phyloP scores from a whole-genome alignment of 2,888 invertebrate genomes.

The Standfussiana lucernea region DNA sequence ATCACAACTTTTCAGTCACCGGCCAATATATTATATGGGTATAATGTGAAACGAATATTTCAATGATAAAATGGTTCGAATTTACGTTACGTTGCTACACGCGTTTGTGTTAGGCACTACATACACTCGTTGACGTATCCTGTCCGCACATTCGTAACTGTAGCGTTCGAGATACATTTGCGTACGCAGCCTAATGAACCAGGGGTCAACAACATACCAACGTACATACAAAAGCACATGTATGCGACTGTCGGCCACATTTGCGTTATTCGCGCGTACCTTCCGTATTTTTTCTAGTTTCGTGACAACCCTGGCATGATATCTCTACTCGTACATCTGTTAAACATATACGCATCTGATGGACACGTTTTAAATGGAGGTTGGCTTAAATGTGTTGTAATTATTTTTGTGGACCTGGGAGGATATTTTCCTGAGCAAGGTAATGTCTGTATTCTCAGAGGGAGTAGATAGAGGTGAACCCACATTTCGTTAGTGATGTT shows the following conservation, averaged over 20 bases:
- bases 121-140: neutral
- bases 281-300: slow-evolving; percentile 61
- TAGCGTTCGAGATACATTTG: neutral
- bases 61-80: neutral
- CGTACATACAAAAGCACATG: slow-evolving; percentile 26
- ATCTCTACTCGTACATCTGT: slow-evolving; percentile 66
- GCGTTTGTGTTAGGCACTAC: neutral
- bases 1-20: too few species aligned
- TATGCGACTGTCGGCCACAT: slow-evolving; percentile 46
- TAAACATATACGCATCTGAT: slow-evolving; percentile 32
- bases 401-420: neutral
- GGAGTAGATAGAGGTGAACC: neutral
- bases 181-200: slow-evolving; percentile 21
- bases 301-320: slow-evolving; percentile 50
- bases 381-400: slow-evolving; percentile 11
- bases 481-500: neutral
- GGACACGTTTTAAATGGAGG: slow-evolving; percentile 21
- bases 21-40: too few species aligned
- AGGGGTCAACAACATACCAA: slow-evolving; percentile 41
- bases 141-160: too few species aligned
- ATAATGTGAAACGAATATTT: neutral
- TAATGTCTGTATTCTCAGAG: too few species aligned
- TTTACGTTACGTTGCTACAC: neutral
- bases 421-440: neutral
- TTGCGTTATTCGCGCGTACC: slow-evolving; percentile 50